These are phyloP conservation scores for Pseudorhiza aurosa DNA, from an alignment of 30 jellyfish, hydroid and myxozoan genomes.

Conservation along the genomic window DNA sequence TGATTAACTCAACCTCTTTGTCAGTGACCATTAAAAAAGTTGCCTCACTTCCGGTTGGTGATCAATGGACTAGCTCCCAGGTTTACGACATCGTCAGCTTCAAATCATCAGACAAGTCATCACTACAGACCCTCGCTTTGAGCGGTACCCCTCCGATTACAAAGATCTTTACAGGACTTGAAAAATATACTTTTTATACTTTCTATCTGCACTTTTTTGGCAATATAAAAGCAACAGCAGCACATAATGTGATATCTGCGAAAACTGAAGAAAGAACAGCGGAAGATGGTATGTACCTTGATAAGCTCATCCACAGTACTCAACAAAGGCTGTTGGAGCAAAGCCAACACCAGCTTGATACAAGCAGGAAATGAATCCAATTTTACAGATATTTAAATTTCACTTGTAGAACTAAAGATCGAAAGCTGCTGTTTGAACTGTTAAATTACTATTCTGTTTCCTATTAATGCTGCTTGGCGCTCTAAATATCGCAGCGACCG, in stretches of 20 bases:
- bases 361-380: too few species aligned
- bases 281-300: conserved; percentile 38
- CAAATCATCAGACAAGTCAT: not conserved
- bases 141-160: conserved; percentile 27
- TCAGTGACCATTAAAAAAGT: not conserved
- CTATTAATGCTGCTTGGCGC: too few species aligned
- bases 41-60: conserved; percentile 21
- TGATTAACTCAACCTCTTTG: conserved; percentile 15
- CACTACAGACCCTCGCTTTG: not conserved
- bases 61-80: conserved; percentile 7
- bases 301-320: too few species aligned
- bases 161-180: conserved; percentile 3
- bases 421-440: too few species aligned
- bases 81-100: conserved; percentile 17
- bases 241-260: conserved; percentile 28
- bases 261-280: not conserved
- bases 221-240: not conserved
- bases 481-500: too few species aligned
- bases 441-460: too few species aligned
- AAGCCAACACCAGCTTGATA: too few species aligned
- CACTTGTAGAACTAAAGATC: too few species aligned
- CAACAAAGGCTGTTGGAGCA: not conserved
- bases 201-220: conserved; percentile 50
- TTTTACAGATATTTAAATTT: too few species aligned
- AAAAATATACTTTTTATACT: conserved; percentile 23